Base-by-base conservation (phyloP, 2,888 invertebrate species). In the Alentia gelatinosa region DNA sequence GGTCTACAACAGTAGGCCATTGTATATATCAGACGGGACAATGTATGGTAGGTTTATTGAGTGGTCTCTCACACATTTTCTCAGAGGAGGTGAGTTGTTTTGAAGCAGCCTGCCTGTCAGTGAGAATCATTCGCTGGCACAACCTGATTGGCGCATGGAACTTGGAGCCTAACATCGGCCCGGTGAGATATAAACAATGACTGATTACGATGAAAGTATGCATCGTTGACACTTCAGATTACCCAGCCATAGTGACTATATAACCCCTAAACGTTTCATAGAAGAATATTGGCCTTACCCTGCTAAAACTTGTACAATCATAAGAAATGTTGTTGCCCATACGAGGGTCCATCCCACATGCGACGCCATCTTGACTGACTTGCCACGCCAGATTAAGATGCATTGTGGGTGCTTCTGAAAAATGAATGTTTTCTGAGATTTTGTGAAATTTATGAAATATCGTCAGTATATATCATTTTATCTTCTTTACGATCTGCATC, bases 381-480 rank as follows among this genome's bases (percentile, higher is more conserved):
- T 86, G 86, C 79, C 91, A 89, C 89, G 89, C 89, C 89, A 89
- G 63, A n/a, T 33, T 89, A 89, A 89, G 63, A 7, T 56, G 89
- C 89, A 89, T 89, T 89, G 63, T 89, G 89, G 89, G 89, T 63
- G n/a, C n/a, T n/a, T n/a, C n/a, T n/a, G n/a, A n/a, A n/a, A n/a
- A n/a, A n/a, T n/a, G n/a, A n/a, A n/a, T n/a, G n/a, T n/a, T n/a
- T n/a, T n/a, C n/a, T n/a, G n/a, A n/a, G n/a, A n/a, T n/a, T n/a
- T n/a, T n/a, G n/a, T n/a, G n/a, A n/a, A n/a, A n/a, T n/a, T n/a
- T n/a, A n/a, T n/a, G n/a, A n/a, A n/a, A n/a, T n/a, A n/a, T n/a
- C n/a, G n/a, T n/a, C n/a, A n/a, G n/a, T n/a, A n/a, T n/a, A n/a
- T n/a, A n/a, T n/a, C n/a, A n/a, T n/a, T n/a, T n/a, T n/a, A n/a